Base-by-base conservation (phyloP, 2,113 vertebrate genomes). In the Cricetomys ansorgei region DNA sequence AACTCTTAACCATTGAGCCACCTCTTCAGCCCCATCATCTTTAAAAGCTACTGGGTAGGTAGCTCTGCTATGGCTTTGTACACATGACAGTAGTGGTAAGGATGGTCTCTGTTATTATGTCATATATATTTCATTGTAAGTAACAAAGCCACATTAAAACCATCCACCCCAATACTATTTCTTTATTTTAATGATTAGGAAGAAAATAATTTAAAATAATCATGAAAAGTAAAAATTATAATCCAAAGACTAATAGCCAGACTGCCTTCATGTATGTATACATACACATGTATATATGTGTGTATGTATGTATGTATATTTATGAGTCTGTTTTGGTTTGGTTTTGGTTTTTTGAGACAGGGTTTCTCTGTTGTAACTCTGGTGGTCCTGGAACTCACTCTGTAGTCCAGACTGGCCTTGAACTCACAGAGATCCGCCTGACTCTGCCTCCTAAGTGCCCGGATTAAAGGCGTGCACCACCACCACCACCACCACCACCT, bases 161-260 rank as follows among this genome's bases (percentile, higher is more conserved):
- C 76, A 89, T 48, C 86, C 31, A 93, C 4, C 10, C 27, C 43
- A 85, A 7, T 57, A 55, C 79, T 90, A 59, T 86, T 91, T 89
- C 57, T 92, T 96, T 75, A 57, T 25, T 92, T 90, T 96, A 94
- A 59, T 92, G 45, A 91, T 67, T 94, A 88, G 70, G 6, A 62
- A n/a, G 8, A 84, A 55, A 76, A 37, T 37, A 72, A 79, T 75
- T 93, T 73, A 69, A 83, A 94, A 92, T 89, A 95, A 76, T 34
- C 76, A 80, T 59, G 94, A 77, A 93, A 43, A 87, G 19, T 53
- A 90, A 72, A 81, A 92, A 86, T 34, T 65, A 90, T 7, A 92
- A 85, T 80, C 25, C 91, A 23, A 88, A 92, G 23, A 80, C 7
- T 55, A 86, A 93, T 21, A 92, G 73, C 25, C 59, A 94, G 57